phyloP scores from a whole-genome alignment of 1,140 invertebrate genomes.

The Bicyclus anynana region DNA sequence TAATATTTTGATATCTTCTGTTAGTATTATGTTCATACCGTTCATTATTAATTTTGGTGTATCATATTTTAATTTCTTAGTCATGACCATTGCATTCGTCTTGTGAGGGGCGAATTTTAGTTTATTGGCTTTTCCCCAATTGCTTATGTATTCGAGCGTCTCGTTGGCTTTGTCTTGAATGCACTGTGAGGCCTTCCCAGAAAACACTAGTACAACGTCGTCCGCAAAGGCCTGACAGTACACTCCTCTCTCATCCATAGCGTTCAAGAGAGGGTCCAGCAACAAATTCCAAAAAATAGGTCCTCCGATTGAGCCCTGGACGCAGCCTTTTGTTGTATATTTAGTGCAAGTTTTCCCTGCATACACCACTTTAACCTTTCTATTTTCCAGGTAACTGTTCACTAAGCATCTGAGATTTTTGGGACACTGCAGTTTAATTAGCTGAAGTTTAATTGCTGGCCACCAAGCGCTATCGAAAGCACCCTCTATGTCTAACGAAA shows the following conservation, averaged over 20 bases:
- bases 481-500: conserved; percentile 13
- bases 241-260: background rate
- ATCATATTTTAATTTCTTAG: too few relatives aligned
- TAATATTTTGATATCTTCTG: too few relatives aligned
- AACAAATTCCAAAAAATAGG: background rate
- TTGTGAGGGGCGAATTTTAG: too few relatives aligned
- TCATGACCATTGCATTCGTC: too few relatives aligned
- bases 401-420: background rate
- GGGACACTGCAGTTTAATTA: background rate
- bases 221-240: background rate
- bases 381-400: background rate
- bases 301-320: background rate
- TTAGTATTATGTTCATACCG: too few relatives aligned
- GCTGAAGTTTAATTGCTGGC: background rate
- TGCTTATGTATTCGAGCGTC: too few relatives aligned
- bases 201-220: background rate
- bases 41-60: too few relatives aligned
- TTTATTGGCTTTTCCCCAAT: too few relatives aligned
- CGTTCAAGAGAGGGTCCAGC: background rate
- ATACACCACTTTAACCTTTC: background rate
- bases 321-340: background rate
- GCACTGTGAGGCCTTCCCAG: too few relatives aligned
- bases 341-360: background rate
- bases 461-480: conserved; percentile 12
- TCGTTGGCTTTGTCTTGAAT: too few relatives aligned